Evolutionary conservation across 2,888 invertebrate species (phyloP).

Genomic region (Saturnia japonica): DNA sequence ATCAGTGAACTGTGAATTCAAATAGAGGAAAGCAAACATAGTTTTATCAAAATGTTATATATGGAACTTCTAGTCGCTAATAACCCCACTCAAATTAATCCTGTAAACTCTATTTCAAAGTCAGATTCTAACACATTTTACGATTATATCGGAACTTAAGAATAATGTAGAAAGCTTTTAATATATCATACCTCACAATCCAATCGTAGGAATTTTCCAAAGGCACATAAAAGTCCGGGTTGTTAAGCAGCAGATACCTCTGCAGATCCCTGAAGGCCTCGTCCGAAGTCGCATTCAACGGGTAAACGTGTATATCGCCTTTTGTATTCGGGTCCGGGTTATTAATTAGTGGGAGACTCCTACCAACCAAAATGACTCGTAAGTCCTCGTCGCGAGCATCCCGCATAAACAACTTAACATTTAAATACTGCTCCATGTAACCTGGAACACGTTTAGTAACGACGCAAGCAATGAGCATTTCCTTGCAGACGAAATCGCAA

Average conservation of each 20-base stretch:
- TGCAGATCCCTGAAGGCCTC: constrained; percentile 46
- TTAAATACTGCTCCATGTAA: constrained; percentile 49
- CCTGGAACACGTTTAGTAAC: constrained; percentile 56
- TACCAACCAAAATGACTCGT: constrained; percentile 46
- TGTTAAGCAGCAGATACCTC: constrained; percentile 55
- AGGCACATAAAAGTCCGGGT: constrained; percentile 68
- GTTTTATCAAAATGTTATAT: no score
- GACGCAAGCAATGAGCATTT: constrained; percentile 57
- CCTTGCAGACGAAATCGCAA: constrained; percentile 57
- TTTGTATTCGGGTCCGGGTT: constrained; percentile 17
- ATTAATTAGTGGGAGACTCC: constrained; percentile 27
- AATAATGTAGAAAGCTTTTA: background rate
- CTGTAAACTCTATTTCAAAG: no score
- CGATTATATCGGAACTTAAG: background rate
- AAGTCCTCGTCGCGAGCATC: constrained; percentile 28
- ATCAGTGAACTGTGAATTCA: no score
- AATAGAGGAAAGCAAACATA: no score
- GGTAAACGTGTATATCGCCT: constrained; percentile 34
- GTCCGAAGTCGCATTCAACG: constrained; percentile 29
- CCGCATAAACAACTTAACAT: constrained; percentile 46
- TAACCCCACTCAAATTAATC: no score
- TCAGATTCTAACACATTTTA: no score
- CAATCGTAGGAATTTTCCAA: constrained; percentile 63
- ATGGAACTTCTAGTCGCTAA: no score
- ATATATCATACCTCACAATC: constrained; percentile 58